These are phyloP conservation scores for Nannoperca australis DNA, from an alignment of 2,797 vertebrate genomes.

Conservation along the genomic window DNA sequence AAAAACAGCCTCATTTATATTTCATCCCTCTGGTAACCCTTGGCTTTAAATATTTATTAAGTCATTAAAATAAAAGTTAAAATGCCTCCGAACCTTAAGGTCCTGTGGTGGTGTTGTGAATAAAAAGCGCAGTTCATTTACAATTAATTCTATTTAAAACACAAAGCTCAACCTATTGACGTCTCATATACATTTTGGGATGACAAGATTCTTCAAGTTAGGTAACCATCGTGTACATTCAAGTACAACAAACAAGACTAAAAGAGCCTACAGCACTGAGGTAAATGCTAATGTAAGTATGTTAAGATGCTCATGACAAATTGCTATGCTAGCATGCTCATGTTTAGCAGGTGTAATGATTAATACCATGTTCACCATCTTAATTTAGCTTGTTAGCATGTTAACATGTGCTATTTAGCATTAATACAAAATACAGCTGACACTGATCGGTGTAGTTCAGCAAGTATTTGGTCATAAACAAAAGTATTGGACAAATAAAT, in stretches of 20 bases:
- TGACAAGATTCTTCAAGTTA: background rate
- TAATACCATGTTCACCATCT: background rate
- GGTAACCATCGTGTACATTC: background rate
- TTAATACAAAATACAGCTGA: background rate
- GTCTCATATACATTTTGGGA: constrained; percentile 24
- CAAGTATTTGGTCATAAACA: background rate
- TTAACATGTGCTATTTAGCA: background rate
- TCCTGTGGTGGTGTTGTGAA: constrained; percentile 52
- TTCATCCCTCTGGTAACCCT: constrained; percentile 67
- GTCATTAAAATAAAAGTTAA: constrained; percentile 78
- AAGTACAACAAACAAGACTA: background rate
- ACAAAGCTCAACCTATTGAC: constrained; percentile 2
- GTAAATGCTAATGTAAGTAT: background rate
- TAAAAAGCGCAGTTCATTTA: constrained; percentile 51
- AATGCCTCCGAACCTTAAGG: constrained; percentile 63
- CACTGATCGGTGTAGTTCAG: background rate
- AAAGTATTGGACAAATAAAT: background rate
- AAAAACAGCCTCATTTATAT: constrained; percentile 68
- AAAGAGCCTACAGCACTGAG: background rate
- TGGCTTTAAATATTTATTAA: constrained; percentile 83
- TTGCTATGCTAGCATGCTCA: background rate
- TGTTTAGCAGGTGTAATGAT: background rate
- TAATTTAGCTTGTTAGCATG: background rate
- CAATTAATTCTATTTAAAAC: constrained; percentile 59
- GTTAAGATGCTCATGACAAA: background rate